Evolutionary conservation across 2,113 vertebrate genomes (phyloP), one percentile per base, ranked within the genome.

Genomic region (Rhabdomys dilectus): DNA sequence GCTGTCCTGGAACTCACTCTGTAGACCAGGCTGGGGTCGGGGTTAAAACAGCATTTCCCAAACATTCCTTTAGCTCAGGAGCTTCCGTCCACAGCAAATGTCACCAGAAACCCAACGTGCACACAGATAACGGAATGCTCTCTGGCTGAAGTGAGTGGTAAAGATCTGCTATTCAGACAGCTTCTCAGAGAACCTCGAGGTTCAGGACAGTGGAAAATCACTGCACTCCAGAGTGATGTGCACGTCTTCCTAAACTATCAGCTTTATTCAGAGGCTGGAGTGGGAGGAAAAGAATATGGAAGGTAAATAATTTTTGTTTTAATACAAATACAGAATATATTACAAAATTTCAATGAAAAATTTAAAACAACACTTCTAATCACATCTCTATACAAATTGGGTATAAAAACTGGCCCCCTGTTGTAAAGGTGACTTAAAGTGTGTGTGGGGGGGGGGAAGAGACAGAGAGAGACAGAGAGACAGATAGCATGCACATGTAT

Each of bases 241-340:
- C 34, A 17, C n/a, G n/a, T 75, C 34, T 62, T 95, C 84, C 53
- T 62, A 80, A 95, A 80, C 19, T 36, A 73, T 51, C 51, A 39
- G 62, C 80, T 77, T 78, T 82, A 82, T 89, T n/a, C 36, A 92
- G 17, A 88, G 21, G n/a, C 48, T 92, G 26, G 31, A 3, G 24
- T 42, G 73, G 21, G 19, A 91, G 4, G 9, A 22, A 95, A 17
- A 82, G 48, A 95, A 89, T 58, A 36, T 82, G 29, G 19, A 93
- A 89, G 51, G 31, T 17, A 84, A 58, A 77, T 34, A 70, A 36
- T 68, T 85, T 68, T 68, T 68, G 64, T 77, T 91, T 88, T 91
- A 92, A 75, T 48, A 89, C 24, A 58, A 92, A 39, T 13, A 87
- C 11, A 58, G n/a, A 81, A 75, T 88, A 92, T 75, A 95, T 17